Percentiles rank a stretch among this genome's conserved stretches.
phyloP scores from a whole-genome alignment of 2,113 vertebrate genomes.

The Ginglymostoma cirratum region DNA sequence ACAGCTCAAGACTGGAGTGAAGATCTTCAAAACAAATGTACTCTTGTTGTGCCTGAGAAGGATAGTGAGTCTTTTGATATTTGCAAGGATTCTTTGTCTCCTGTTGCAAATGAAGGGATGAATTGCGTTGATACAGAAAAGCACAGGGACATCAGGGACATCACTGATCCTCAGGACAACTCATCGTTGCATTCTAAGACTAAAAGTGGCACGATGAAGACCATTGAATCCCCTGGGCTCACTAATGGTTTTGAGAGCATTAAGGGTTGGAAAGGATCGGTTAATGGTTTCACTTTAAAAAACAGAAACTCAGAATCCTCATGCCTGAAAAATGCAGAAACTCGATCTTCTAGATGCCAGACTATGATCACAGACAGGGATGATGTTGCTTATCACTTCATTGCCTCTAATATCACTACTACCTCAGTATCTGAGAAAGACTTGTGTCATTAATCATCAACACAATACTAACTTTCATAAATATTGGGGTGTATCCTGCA shows the following conservation, averaged over 20 bases:
- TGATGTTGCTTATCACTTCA: constrained; percentile 50
- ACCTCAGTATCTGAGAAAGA: constrained; percentile 68
- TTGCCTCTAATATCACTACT: constrained; percentile 60
- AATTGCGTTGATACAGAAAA: constrained; percentile 8
- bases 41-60: not conserved
- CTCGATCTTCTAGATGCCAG: constrained; percentile 49
- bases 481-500: constrained; percentile 20
- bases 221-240: constrained; percentile 47
- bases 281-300: constrained; percentile 38
- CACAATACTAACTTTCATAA: constrained; percentile 5
- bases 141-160: not conserved
- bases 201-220: constrained; percentile 37
- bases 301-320: constrained; percentile 51
- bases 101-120: constrained; percentile 5
- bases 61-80: not conserved
- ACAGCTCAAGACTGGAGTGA: not conserved
- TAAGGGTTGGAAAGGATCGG: constrained; percentile 21
- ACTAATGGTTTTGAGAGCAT: constrained; percentile 70
- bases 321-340: constrained; percentile 46
- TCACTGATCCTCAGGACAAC: not conserved
- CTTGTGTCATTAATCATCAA: constrained; percentile 53
- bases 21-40: not conserved
- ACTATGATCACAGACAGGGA: constrained; percentile 41
- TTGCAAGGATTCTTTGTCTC: constrained; percentile 9
- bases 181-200: not conserved